phyloP scores from a whole-genome alignment of 2,888 invertebrate genomes.

The Ophion ventricosus region DNA sequence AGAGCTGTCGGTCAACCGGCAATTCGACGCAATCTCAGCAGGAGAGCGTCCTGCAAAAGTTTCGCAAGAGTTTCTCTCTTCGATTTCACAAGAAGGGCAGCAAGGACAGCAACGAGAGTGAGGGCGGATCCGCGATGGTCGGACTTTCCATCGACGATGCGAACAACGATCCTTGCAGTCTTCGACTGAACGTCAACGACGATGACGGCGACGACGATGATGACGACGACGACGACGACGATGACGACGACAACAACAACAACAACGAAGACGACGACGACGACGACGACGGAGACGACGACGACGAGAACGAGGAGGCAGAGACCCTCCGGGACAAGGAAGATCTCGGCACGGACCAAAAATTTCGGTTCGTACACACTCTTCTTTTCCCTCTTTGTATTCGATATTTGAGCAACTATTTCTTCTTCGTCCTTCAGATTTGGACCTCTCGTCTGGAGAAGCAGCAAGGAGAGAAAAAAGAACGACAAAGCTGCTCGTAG shows the following conservation, averaged over 20 bases:
- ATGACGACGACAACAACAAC: too few species aligned
- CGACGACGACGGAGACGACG: not conserved
- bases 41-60: constrained; percentile 88
- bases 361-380: constrained; percentile 78
- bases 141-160: constrained; percentile 31
- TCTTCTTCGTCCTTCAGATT: constrained; percentile 83
- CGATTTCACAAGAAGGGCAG: constrained; percentile 86
- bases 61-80: constrained; percentile 88
- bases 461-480: constrained; percentile 89
- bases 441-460: constrained; percentile 89
- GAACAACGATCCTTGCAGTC: constrained; percentile 43
- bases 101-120: constrained; percentile 83
- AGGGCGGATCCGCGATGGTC: constrained; percentile 76
- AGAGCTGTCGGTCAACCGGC: constrained; percentile 67
- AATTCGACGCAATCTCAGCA: constrained; percentile 72
- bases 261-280: too few species aligned
- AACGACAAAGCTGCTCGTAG: constrained; percentile 87
- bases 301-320: constrained; percentile 68
- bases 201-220: constrained; percentile 54
- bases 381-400: not conserved
- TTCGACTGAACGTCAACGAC: constrained; percentile 69
- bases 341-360: constrained; percentile 77
- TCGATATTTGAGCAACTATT: not conserved
- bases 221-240: too few species aligned
- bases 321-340: constrained; percentile 77